Evolutionary conservation across 2,888 invertebrate genomes (phyloP).

Genomic region (Bruchidius siliquastri): DNA sequence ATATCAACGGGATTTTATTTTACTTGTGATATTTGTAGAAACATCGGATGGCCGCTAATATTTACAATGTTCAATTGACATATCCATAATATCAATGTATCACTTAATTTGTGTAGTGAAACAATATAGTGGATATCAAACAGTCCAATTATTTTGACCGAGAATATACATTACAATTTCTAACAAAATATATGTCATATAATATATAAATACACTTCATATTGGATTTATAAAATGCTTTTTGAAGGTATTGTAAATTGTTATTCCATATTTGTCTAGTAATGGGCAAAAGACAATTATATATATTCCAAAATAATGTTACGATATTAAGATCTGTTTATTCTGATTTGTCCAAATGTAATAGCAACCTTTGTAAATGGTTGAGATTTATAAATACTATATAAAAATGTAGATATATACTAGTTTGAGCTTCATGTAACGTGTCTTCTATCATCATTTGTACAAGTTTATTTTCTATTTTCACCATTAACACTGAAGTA

Average conservation of each 20-base stretch:
- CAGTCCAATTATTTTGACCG: not conserved
- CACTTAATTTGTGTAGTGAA: not conserved
- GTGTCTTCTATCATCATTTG: no score
- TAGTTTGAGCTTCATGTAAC: no score
- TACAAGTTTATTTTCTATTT: no score
- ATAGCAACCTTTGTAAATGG: no score
- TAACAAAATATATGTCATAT: not conserved
- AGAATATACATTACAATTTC: not conserved
- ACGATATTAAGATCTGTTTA: no score
- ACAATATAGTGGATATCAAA: not conserved
- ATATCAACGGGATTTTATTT: no score
- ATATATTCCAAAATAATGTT: no score
- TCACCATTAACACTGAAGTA: no score
- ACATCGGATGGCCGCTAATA: not conserved
- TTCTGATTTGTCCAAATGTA: no score
- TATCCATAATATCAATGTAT: not conserved
- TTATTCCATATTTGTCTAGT: not conserved
- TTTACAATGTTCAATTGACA: not conserved
- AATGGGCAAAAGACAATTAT: not conserved
- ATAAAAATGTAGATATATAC: no score
- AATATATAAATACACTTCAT: not conserved
- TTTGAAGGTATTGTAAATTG: not conserved
- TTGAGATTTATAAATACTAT: no score
- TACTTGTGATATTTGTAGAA: not conserved
- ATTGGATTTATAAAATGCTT: not conserved